Percentiles rank a stretch among this genome's conserved stretches.
These are phyloP conservation scores for Cheirogaleus medius DNA, from an alignment of 2,113 vertebrate species.

Conservation along the genomic window DNA sequence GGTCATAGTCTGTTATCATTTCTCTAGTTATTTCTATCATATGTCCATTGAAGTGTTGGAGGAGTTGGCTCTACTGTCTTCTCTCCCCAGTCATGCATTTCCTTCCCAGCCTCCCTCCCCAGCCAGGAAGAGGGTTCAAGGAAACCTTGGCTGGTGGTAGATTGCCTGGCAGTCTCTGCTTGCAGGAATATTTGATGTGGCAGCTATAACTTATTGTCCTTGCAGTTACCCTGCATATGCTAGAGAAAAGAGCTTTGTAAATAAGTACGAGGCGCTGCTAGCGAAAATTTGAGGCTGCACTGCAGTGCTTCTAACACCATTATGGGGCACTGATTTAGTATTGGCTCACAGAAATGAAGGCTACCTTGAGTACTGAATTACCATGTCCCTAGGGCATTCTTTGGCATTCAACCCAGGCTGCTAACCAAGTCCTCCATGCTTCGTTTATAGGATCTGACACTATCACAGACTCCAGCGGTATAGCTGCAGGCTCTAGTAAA, in stretches of 20 bases:
- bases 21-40: neutral
- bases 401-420: conserved; percentile 64
- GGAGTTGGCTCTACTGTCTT: neutral
- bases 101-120: neutral
- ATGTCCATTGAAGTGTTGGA: neutral
- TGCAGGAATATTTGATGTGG: conserved; percentile 45
- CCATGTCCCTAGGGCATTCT: conserved; percentile 58
- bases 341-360: conserved; percentile 37
- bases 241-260: conserved; percentile 49
- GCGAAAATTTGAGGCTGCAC: conserved; percentile 5
- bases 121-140: neutral
- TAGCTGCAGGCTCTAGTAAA: conserved; percentile 76
- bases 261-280: neutral
- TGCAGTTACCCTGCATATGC: neutral
- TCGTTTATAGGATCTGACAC: conserved; percentile 72
- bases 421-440: conserved; percentile 69
- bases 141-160: neutral
- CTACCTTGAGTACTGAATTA: conserved; percentile 62
- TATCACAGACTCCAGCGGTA: conserved; percentile 64
- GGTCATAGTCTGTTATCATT: neutral
- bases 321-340: conserved; percentile 43
- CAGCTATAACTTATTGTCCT: conserved; percentile 50
- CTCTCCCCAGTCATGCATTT: neutral
- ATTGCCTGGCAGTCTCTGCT: neutral
- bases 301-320: neutral